phyloP scores from a whole-genome alignment of 1,140 invertebrate genomes.

The Hyles euphorbiae region DNA sequence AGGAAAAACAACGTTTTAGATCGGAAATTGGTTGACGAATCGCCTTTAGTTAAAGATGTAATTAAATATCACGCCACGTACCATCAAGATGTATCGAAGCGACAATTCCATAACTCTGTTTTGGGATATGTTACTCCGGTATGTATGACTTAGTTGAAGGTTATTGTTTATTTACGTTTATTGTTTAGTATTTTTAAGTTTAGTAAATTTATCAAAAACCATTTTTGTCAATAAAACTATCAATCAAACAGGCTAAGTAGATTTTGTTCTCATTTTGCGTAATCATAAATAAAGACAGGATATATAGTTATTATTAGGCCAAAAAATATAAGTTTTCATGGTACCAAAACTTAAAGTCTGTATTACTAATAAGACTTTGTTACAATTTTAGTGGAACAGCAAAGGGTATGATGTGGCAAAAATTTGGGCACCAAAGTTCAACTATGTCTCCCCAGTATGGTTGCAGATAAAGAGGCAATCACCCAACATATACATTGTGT shows the following conservation, averaged over 20 bases:
- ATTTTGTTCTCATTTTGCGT: too few relatives aligned
- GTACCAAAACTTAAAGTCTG: too few relatives aligned
- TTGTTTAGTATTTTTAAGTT: too few relatives aligned
- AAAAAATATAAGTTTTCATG: too few relatives aligned
- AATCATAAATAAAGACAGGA: too few relatives aligned
- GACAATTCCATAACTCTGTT: slow-evolving; percentile 82
- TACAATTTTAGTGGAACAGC: slow-evolving; percentile 90
- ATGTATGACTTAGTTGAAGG: slow-evolving; percentile 22
- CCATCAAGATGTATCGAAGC: slow-evolving; percentile 79
- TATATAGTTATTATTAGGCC: neutral
- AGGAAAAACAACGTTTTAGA: slow-evolving; percentile 81
- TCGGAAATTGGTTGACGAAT: slow-evolving; percentile 80
- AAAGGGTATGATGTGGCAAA: slow-evolving; percentile 96
- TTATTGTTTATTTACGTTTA: neutral
- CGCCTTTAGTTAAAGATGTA: slow-evolving; percentile 83
- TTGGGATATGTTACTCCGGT: slow-evolving; percentile 95
- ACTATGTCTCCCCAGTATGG: slow-evolving; percentile 96
- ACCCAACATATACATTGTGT: slow-evolving; percentile 78
- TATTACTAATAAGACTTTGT: too few relatives aligned
- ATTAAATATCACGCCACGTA: slow-evolving; percentile 84
- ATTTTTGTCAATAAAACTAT: too few relatives aligned
- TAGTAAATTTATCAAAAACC: too few relatives aligned
- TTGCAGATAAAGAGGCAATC: slow-evolving; percentile 84
- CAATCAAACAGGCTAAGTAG: too few relatives aligned
- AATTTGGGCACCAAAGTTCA: slow-evolving; percentile 92